Base-by-base conservation (phyloP, 37 sponge, comb jelly and placozoan genomes). In the Haliclona indistincta region DNA sequence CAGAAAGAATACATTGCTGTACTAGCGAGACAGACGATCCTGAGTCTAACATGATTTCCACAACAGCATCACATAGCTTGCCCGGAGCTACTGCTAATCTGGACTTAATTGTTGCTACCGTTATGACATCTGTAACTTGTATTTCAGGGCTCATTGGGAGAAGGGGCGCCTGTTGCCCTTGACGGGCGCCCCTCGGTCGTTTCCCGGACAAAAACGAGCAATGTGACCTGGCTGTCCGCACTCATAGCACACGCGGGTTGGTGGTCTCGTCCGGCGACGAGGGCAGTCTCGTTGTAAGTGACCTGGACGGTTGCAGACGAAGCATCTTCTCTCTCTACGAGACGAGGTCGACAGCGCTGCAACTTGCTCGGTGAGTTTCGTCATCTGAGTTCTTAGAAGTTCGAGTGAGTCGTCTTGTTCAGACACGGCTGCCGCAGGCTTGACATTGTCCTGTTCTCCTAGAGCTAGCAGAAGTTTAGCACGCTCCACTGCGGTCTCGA, bases 41-140 rank as follows among this genome's bases (percentile, higher is more conserved):
- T 5, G 81, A 62, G 39, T 81, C 81, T 40, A 81, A 54, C 81
- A 81, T 81, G 32, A 81, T 44, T n/a, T n/a, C 73, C 42, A 71
- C 64, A 13, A 4, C 39, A 10, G 63, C 53, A 17, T 64, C 81
- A 35, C 71, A 55, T 0, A 81, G 30, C 49, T 10, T 26, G 29
- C 73, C 81, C 25, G 38, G 34, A 23, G 29, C 47, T 10, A 47
- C 32, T 25, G 65, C 51, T 36, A n/a, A n/a, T 43, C 35, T 3
- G 80, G n/a, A n/a, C n/a, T n/a, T n/a, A n/a, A n/a, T 20, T 13
- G 81, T 36, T 26, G 71, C 73, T 11, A 1, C 49, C 11, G 61
- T 37, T n/a, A 30, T 38, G 38, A 45, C 55, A 28, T 38, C 33
- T 20, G 32, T 26, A 32, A 29, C 63, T 25, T 10, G 22, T 11